Conservation (phyloP, 2,113 vertebrate genomes). For the Oryzias celebensis region DNA sequence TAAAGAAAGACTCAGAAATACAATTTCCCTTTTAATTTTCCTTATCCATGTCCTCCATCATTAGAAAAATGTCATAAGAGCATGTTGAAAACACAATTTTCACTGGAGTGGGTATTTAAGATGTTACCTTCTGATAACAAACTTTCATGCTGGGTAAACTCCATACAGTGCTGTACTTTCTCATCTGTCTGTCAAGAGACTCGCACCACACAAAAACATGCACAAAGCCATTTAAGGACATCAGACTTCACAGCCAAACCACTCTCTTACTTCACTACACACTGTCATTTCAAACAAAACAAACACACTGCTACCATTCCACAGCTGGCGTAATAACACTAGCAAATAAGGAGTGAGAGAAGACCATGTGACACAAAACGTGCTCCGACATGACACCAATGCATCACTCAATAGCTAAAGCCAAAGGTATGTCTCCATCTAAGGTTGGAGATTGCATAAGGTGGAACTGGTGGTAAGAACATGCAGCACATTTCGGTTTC, state of each 20-base stretch:
- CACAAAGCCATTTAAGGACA: constrained; percentile 73
- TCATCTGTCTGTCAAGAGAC: constrained; percentile 20
- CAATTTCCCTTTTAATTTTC: too few species aligned
- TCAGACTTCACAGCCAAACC: constrained; percentile 48
- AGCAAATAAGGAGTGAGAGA: constrained; percentile 72
- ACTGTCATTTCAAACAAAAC: constrained; percentile 67
- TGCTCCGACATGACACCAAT: constrained; percentile 62
- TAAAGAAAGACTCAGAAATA: too few species aligned
- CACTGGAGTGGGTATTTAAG: too few species aligned
- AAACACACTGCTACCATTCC: constrained; percentile 52
- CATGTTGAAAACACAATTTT: too few species aligned
- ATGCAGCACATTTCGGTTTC: constrained; percentile 17
- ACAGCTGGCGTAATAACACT: constrained; percentile 60
- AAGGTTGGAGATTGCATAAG: constrained; percentile 61
- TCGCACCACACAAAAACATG: constrained; percentile 15
- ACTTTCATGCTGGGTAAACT: constrained; percentile 28
- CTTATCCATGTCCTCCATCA: too few species aligned
- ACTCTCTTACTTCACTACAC: constrained; percentile 51
- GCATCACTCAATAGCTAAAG: constrained; percentile 57
- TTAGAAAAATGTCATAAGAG: too few species aligned
- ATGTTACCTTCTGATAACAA: constrained; percentile 10
- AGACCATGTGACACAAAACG: constrained; percentile 58
- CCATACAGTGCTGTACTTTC: constrained; percentile 9
- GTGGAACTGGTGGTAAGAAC: constrained; percentile 19
- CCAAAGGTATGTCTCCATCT: constrained; percentile 72